These are phyloP conservation scores for Varroa destructor DNA, from an alignment of 1,140 invertebrate genomes.

Conservation along the genomic window DNA sequence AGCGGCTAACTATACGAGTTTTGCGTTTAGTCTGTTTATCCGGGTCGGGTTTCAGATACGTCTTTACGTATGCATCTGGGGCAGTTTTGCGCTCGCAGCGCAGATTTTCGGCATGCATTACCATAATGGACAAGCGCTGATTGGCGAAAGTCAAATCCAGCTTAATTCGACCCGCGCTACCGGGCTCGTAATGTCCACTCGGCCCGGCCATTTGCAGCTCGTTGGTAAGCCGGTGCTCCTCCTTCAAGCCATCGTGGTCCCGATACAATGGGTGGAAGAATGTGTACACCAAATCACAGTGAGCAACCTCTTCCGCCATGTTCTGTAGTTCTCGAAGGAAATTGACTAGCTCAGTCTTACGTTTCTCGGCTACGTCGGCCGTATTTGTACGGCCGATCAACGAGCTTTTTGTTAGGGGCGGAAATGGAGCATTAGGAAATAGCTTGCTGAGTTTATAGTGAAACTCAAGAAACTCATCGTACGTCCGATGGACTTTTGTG, in stretches of 20 bases:
- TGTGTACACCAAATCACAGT: slow-evolving; percentile 90
- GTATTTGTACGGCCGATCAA: slow-evolving; percentile 76
- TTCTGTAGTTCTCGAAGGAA: slow-evolving; percentile 73
- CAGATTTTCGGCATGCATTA: slow-evolving; percentile 72
- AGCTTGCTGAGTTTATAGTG: slow-evolving; percentile 82
- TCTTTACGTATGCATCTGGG: slow-evolving; percentile 82
- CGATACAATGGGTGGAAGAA: slow-evolving; percentile 90
- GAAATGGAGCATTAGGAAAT: slow-evolving; percentile 69
- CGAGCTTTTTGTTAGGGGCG: slow-evolving; percentile 61
- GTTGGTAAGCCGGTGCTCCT: slow-evolving; percentile 12
- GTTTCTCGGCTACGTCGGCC: slow-evolving; percentile 78
- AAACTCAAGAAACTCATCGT: slow-evolving; percentile 90
- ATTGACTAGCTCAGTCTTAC: slow-evolving; percentile 66
- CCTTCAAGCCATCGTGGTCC: slow-evolving; percentile 50
- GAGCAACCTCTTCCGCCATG: slow-evolving; percentile 78
- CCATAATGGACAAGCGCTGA: slow-evolving; percentile 60
- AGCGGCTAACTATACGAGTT: slow-evolving; percentile 78
- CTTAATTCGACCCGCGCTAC: slow-evolving; percentile 16
- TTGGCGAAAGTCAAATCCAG: slow-evolving; percentile 27
- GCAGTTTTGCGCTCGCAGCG: slow-evolving; percentile 46
- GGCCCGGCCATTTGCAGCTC: slow-evolving; percentile 17
- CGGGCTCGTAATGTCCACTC: slow-evolving; percentile 1
- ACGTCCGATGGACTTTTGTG: slow-evolving; percentile 74
- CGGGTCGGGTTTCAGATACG: slow-evolving; percentile 63
- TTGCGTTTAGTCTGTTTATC: slow-evolving; percentile 73